Evolutionary conservation across 2,113 vertebrate genomes (phyloP).

Genomic region (Azemiops feae): DNA sequence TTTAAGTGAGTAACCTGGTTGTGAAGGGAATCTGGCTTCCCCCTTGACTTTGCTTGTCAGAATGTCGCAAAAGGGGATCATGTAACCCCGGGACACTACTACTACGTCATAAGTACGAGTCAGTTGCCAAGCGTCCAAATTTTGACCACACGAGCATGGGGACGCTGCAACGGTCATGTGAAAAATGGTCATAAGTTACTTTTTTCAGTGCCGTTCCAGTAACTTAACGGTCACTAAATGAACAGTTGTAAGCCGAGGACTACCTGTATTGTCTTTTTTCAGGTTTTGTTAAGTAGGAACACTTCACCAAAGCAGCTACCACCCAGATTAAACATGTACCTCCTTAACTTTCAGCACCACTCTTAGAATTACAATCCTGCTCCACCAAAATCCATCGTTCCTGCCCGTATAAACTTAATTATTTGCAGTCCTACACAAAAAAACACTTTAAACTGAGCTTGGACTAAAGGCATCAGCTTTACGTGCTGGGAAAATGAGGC

Average conservation of each 20-base stretch:
- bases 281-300: neutral
- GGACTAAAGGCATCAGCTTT: neutral
- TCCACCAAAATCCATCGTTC: neutral
- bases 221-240: neutral
- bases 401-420: neutral
- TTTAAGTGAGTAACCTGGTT: neutral
- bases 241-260: neutral
- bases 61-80: neutral
- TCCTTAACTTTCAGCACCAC: neutral
- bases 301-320: neutral
- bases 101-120: neutral
- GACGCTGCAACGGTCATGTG: neutral
- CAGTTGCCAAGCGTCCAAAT: neutral
- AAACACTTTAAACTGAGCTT: neutral
- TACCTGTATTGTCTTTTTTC: neutral
- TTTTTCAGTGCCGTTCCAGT: neutral
- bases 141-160: neutral
- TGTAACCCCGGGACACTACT: neutral
- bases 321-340: neutral
- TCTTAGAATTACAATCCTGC: neutral
- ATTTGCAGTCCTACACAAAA: neutral
- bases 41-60: neutral
- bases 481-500: neutral
- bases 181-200: neutral
- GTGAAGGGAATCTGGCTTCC: neutral